These are phyloP conservation scores for Campoletis raptor DNA, from an alignment of 2,888 invertebrate species.

Conservation along the genomic window DNA sequence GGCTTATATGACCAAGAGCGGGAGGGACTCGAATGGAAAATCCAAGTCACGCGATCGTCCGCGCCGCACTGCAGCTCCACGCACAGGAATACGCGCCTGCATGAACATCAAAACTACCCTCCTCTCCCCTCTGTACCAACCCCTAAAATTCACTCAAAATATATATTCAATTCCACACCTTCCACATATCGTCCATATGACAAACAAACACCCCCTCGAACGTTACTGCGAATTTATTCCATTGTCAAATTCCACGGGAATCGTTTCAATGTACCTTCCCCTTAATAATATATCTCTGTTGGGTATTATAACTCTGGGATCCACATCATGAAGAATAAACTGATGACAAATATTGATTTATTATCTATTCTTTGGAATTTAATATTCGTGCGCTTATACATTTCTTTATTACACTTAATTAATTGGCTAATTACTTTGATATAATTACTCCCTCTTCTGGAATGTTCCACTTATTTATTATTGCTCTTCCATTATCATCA, in stretches of 20 bases:
- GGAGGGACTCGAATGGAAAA: constrained; percentile 69
- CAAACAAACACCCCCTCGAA: not conserved
- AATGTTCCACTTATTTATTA: not conserved
- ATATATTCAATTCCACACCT: constrained; percentile 52
- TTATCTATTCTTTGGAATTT: not conserved
- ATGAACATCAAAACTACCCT: constrained; percentile 53
- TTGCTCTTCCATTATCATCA: constrained; percentile 2
- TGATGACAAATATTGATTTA: constrained; percentile 19
- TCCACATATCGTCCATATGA: constrained; percentile 1
- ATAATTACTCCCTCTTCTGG: not conserved
- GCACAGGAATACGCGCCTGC: constrained; percentile 55
- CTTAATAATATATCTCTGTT: not conserved
- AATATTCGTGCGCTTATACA: not conserved
- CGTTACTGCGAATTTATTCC: constrained; percentile 27
- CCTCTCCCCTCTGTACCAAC: constrained; percentile 14
- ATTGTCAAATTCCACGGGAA: constrained; percentile 25
- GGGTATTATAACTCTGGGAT: not conserved
- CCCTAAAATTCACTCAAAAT: constrained; percentile 12
- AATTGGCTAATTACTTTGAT: not conserved
- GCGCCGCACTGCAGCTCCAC: constrained; percentile 71
- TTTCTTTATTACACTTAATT: not conserved
- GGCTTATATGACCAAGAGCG: constrained; percentile 19
- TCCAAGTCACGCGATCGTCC: constrained; percentile 73
- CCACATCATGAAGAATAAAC: not conserved
- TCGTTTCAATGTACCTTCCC: not conserved